Base-by-base conservation (phyloP, 37 sponge, comb jelly and placozoan species). In the Haliclona indistincta region DNA sequence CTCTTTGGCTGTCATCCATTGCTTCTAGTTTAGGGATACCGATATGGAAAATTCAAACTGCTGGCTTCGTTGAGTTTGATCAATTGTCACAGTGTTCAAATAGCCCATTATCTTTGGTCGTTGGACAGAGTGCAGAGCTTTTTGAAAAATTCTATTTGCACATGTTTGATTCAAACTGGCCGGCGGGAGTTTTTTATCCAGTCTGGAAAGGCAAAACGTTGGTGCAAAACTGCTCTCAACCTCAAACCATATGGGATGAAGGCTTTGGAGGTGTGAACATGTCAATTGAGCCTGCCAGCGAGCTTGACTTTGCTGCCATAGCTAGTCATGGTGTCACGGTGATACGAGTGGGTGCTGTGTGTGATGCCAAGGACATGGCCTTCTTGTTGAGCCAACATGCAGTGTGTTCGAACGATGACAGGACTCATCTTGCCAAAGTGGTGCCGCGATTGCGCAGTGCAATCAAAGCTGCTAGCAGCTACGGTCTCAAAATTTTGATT, bases 181-280 rank as follows among this genome's bases (percentile, higher is more conserved):
- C 60, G 7, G n/a, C 7, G 6, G 60, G 60, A 20, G n/a, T 58
- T 20, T 7, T 6, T 25, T 6, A 20, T 8, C 60, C 60, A 58
- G 11, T 58, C 7, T 58, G 25, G 13, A 20, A 8, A 25, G n/a
- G n/a, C 13, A 20, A 11, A 32, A 19, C 22, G 15, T 11, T 34
- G 37, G 2, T 51, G 25, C 32, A 28, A 23, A 61, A 56, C 29
- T 23, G 3, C 23, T 23, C n/a, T 38, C 15, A 22, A n/a, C 13
- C 60, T 25, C 63, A 4, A 2, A 41, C 25, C 4, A 30, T 84
- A 10, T 84, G 85, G 85, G 42, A 40, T 8, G 35, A 38, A 26
- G 78, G 78, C 2, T 84, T 84, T 55, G 78, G 45, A 0, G 85
- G 85, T 6, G 56, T 84, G 2, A 84, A 84, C 73, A 84, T 84